Percentiles rank a stretch among this genome's conserved stretches.
Conservation (phyloP, 2,113 vertebrate genomes). For the Gavia stellata region DNA sequence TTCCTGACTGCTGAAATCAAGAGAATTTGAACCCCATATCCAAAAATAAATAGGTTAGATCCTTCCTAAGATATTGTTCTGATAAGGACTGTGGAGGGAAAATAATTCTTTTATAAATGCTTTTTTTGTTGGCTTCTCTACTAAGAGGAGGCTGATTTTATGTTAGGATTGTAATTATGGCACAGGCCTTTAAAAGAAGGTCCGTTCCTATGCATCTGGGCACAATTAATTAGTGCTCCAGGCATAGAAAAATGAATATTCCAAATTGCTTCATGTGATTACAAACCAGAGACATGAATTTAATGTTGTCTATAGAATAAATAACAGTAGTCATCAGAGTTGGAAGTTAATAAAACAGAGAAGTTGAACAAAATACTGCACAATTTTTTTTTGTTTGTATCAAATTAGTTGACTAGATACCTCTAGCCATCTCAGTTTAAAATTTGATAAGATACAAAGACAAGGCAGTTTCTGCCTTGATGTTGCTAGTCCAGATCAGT, state of each 20-base stretch:
- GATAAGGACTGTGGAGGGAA: rapidly evolving
- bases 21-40: not conserved
- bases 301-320: not conserved
- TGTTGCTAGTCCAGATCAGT: not conserved
- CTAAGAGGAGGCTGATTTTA: not conserved
- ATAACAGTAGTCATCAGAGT: not conserved
- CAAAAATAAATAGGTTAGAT: not conserved
- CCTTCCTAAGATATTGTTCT: not conserved
- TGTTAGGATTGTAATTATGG: not conserved
- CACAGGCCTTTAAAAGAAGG: not conserved
- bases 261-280: not conserved
- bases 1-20: not conserved
- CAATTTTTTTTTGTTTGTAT: not conserved
- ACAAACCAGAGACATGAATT: not conserved
- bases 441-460: not conserved
- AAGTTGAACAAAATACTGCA: not conserved
- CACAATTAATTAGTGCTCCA: not conserved
- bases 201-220: not conserved
- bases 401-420: not conserved
- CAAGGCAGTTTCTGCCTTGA: not conserved
- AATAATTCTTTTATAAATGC: not conserved
- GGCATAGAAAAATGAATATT: not conserved
- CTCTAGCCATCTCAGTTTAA: not conserved
- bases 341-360: not conserved
- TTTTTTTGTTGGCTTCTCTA: not conserved